These are phyloP conservation scores for Chrysotoxum bicinctum DNA, from an alignment of 2,888 invertebrate genomes.

Conservation along the genomic window DNA sequence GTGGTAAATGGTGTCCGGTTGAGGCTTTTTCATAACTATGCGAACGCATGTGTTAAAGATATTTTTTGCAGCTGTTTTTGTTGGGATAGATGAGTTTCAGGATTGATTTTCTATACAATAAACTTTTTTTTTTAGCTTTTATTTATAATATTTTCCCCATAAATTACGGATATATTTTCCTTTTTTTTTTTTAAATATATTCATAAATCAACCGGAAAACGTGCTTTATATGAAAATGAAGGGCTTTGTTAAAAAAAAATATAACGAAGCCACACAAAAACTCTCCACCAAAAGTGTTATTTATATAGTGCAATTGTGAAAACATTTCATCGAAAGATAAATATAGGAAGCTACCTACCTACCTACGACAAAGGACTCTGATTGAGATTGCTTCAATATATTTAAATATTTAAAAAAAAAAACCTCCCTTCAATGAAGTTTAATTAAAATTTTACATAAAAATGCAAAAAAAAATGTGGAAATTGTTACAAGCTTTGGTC, in stretches of 20 bases:
- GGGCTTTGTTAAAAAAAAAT: slow-evolving; percentile 16
- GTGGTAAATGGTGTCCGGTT: slow-evolving; percentile 53
- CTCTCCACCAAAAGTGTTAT: neutral
- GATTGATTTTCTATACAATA: slow-evolving; percentile 51
- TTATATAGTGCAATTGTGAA: slow-evolving; percentile 32
- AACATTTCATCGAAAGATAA: neutral
- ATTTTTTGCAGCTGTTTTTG: slow-evolving; percentile 16
- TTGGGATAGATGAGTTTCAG: slow-evolving; percentile 30
- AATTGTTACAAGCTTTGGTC: too few species aligned
- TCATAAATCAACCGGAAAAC: slow-evolving; percentile 60
- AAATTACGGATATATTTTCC: slow-evolving; percentile 49
- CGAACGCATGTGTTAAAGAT: slow-evolving; percentile 40
- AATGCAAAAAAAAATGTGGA: too few species aligned
- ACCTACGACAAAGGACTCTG: neutral
- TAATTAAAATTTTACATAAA: too few species aligned
- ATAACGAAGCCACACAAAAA: slow-evolving; percentile 3
- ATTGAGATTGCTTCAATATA: slow-evolving; percentile 1
- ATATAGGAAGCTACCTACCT: neutral
- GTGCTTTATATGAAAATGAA: slow-evolving; percentile 58
- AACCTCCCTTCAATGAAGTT: neutral
- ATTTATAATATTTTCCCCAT: slow-evolving; percentile 23
- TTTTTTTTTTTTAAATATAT: slow-evolving; percentile 21
- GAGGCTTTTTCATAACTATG: neutral
- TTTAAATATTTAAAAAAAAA: neutral
- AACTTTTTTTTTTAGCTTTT: neutral